Evolutionary conservation across 2,888 invertebrate species (phyloP).

Genomic region (Aphrophora alni): DNA sequence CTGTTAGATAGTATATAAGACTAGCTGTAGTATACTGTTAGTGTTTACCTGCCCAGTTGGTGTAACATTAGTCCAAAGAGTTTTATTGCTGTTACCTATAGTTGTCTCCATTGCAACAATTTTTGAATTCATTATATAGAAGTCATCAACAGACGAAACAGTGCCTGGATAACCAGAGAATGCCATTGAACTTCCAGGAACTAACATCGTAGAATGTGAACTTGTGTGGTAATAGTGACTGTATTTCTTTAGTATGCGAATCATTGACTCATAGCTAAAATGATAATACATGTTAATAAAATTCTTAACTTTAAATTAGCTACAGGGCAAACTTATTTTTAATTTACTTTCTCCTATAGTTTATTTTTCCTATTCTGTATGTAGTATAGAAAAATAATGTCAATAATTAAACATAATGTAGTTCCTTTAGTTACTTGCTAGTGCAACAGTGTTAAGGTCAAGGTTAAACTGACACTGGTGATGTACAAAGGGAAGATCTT

Average conservation of each 20-base stretch:
- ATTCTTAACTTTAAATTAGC: no score
- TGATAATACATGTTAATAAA: background rate
- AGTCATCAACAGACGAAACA: slow-evolving; percentile 80
- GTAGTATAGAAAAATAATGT: no score
- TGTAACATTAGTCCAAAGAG: slow-evolving; percentile 69
- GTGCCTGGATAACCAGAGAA: slow-evolving; percentile 86
- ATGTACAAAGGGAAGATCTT: no score
- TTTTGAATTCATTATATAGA: slow-evolving; percentile 66
- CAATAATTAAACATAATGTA: no score
- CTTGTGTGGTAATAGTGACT: slow-evolving; percentile 74
- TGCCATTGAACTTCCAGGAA: slow-evolving; percentile 71
- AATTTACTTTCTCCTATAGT: no score
- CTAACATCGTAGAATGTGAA: slow-evolving; percentile 57
- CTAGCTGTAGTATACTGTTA: no score
- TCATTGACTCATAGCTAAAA: slow-evolving; percentile 75
- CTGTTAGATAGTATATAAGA: no score
- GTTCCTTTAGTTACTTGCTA: no score
- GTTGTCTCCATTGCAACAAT: slow-evolving; percentile 78
- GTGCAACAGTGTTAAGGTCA: no score
- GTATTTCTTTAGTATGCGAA: slow-evolving; percentile 82
- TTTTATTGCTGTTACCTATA: slow-evolving; percentile 75
- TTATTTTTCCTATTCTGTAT: no score
- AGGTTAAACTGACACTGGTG: no score
- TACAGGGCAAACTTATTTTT: no score
- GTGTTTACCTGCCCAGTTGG: slow-evolving; percentile 36